Evolutionary conservation across 2,797 vertebrate genomes (phyloP).

Genomic region (Eutrigla gurnardus): DNA sequence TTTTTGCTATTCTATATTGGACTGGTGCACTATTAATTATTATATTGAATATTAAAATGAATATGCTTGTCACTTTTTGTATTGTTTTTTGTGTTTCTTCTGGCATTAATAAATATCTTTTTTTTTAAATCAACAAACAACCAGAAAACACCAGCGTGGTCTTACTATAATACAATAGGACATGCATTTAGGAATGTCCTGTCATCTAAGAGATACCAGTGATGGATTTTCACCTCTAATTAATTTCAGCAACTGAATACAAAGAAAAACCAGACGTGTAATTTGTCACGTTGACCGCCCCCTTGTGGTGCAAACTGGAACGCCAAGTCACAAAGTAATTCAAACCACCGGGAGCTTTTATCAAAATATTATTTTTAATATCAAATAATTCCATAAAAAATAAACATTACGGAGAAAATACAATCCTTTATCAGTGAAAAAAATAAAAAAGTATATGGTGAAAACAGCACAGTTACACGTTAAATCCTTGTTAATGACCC

Average conservation of each 20-base stretch:
- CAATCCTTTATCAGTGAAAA: slow-evolving; percentile 29
- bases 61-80: no score
- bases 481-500: slow-evolving; percentile 15
- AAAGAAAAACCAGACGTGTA: background rate
- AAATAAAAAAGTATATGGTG: slow-evolving; percentile 21
- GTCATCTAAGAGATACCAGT: background rate
- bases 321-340: background rate
- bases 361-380: slow-evolving; percentile 80
- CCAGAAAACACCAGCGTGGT: no score
- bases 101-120: no score
- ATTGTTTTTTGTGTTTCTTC: no score
- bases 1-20: no score
- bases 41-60: no score
- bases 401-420: slow-evolving; percentile 41
- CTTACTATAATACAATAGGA: no score
- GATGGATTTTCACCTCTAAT: background rate
- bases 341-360: slow-evolving; percentile 34
- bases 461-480: slow-evolving; percentile 8
- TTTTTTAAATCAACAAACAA: no score
- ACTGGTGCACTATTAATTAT: no score
- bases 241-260: background rate
- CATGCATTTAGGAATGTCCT: no score
- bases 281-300: background rate
- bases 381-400: slow-evolving; percentile 70
- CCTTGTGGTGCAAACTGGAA: slow-evolving; percentile 33